Conservation (phyloP, 1,140 invertebrate species). For the Dendrolimus kikuchii region DNA sequence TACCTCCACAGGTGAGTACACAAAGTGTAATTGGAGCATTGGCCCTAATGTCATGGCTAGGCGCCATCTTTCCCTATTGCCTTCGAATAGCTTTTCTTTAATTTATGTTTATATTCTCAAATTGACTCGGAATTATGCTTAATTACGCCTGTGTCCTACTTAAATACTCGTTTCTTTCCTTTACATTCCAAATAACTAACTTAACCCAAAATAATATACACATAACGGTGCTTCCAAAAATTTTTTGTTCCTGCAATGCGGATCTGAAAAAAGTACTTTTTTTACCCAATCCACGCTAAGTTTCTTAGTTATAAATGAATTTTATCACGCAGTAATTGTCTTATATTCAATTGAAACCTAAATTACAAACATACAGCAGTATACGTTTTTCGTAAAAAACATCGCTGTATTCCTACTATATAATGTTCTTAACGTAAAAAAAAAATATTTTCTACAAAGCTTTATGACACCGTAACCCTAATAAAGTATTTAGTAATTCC, state of each 20-base stretch:
- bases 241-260: slow-evolving; percentile 17
- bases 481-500: no score
- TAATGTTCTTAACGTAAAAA: no score
- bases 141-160: background rate
- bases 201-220: background rate
- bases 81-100: slow-evolving; percentile 18
- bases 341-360: no score
- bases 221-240: background rate
- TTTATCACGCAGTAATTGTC: no score
- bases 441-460: no score
- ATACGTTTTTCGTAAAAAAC: no score
- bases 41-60: slow-evolving; percentile 54
- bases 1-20: slow-evolving; percentile 53
- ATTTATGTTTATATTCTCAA: slow-evolving; percentile 30
- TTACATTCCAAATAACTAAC: no score
- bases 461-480: no score
- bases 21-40: slow-evolving; percentile 47
- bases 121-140: slow-evolving; percentile 5
- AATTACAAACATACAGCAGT: no score
- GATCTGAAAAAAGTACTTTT: slow-evolving; percentile 11
- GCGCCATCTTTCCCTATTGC: slow-evolving; percentile 60
- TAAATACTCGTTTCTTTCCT: no score
- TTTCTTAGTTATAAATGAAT: no score
- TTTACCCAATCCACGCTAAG: background rate
- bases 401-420: no score